Percentiles rank a stretch among this genome's conserved stretches.
phyloP scores from a whole-genome alignment of 2,888 invertebrate species.

The Hirtodrosophila cameraria region DNA sequence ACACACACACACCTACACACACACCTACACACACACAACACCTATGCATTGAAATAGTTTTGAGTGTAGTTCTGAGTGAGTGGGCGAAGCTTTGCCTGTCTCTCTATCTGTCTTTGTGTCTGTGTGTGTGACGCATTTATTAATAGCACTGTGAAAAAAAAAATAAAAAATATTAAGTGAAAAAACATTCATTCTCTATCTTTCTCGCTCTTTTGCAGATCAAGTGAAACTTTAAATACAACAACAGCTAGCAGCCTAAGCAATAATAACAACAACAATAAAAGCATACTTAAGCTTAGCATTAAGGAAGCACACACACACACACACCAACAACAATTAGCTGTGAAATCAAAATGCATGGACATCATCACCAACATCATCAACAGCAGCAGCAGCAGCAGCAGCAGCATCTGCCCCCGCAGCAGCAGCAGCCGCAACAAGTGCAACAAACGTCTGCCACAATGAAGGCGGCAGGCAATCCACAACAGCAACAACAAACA shows the following conservation, averaged over 20 bases:
- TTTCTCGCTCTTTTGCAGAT: slow-evolving; percentile 52
- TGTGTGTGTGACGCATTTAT: slow-evolving; percentile 46
- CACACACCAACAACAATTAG: slow-evolving; percentile 39
- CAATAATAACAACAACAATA: slow-evolving; percentile 32
- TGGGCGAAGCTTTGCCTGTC: slow-evolving; percentile 48
- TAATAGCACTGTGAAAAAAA: slow-evolving; percentile 37
- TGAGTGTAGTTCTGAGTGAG: slow-evolving; percentile 36
- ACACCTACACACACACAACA: slow-evolving; percentile 1
- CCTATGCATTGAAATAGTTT: slow-evolving; percentile 21
- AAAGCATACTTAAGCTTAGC: slow-evolving; percentile 48
- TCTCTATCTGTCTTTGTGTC: slow-evolving; percentile 2
- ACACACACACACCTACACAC: slow-evolving; percentile 16
- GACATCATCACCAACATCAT: slow-evolving; percentile 62
- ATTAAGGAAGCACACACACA: slow-evolving; percentile 33
- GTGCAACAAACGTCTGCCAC: slow-evolving; percentile 29
- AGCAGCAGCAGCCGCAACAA: slow-evolving; percentile 35
- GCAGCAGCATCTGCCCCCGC: slow-evolving; percentile 34
- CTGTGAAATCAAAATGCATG: slow-evolving; percentile 63
- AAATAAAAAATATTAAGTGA: slow-evolving; percentile 26
- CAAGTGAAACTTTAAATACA: slow-evolving; percentile 62
- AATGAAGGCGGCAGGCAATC: slow-evolving; percentile 48
- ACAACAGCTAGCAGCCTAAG: slow-evolving; percentile 53
- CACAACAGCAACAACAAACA: slow-evolving; percentile 31
- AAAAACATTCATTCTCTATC: slow-evolving; percentile 19
- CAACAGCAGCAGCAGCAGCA: slow-evolving; percentile 34